phyloP scores from a whole-genome alignment of 1,140 invertebrate species.

The Polyergus mexicanus region DNA sequence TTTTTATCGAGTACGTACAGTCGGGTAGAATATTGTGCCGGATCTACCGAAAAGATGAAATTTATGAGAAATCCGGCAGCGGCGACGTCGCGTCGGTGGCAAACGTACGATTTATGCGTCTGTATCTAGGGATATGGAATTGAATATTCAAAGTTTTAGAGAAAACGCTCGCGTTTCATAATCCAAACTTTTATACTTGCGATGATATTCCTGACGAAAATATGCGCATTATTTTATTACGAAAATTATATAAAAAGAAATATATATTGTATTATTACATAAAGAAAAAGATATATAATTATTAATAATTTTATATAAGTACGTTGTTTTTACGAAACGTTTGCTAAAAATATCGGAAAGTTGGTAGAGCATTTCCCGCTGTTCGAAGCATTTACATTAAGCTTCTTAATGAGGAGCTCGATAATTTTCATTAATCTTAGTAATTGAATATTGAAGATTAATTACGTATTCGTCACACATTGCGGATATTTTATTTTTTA shows the following conservation, averaged over 20 bases:
- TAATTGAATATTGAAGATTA: not conserved
- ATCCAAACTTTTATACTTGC: slow-evolving; percentile 20
- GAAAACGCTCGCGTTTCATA: slow-evolving; percentile 43
- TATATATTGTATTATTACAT: not conserved
- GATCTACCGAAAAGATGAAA: slow-evolving; percentile 60
- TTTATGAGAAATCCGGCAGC: slow-evolving; percentile 55
- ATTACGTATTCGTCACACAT: slow-evolving; percentile 31
- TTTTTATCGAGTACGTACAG: slow-evolving; percentile 55
- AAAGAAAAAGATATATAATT: not conserved
- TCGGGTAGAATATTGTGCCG: slow-evolving; percentile 55
- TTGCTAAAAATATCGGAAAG: not conserved
- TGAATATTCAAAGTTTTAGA: slow-evolving; percentile 59
- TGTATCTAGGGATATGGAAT: slow-evolving; percentile 61
- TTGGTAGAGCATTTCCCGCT: not conserved
- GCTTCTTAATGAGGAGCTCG: slow-evolving; percentile 4
- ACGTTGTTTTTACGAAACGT: not conserved
- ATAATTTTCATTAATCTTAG: not conserved
- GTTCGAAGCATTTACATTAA: not conserved
- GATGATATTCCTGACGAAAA: not conserved
- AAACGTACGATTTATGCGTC: slow-evolving; percentile 52
- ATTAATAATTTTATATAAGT: not conserved
- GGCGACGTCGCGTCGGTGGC: slow-evolving; percentile 17
- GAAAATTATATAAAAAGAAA: not conserved
- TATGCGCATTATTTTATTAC: too few species aligned
- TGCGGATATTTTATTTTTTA: slow-evolving; percentile 18